Percentiles rank a stretch among this genome's conserved stretches.
phyloP scores from a whole-genome alignment of 2,113 vertebrate species.

The Acrocephalus kingi region DNA sequence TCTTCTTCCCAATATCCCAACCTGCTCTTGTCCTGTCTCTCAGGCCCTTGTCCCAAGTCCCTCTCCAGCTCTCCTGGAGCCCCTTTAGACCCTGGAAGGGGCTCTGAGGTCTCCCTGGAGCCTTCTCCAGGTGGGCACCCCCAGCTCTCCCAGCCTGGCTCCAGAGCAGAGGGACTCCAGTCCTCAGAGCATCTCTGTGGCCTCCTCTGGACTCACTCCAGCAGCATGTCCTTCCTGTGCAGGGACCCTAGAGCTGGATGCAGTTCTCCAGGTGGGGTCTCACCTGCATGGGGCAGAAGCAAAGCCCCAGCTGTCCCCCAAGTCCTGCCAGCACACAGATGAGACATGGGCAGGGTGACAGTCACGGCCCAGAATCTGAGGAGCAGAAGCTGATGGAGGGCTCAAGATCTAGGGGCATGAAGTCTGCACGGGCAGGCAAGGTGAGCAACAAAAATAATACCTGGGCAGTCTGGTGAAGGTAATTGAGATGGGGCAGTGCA shows the following conservation, averaged over 20 bases:
- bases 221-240: neutral
- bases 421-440: neutral
- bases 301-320: neutral
- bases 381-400: neutral
- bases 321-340: neutral
- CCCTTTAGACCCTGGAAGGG: neutral
- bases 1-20: neutral
- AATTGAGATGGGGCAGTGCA: neutral
- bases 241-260: neutral
- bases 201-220: neutral
- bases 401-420: neutral
- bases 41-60: neutral
- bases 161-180: neutral
- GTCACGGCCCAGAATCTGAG: neutral
- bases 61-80: neutral
- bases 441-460: neutral
- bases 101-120: neutral
- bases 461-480: neutral
- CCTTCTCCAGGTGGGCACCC: neutral
- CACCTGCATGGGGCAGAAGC: neutral
- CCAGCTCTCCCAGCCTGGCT: neutral
- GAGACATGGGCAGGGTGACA: neutral
- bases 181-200: accelerated
- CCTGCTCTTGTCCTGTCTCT: neutral
- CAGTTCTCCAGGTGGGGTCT: neutral